These are phyloP conservation scores for Vespertilio murinus DNA, from an alignment of 2,797 vertebrate genomes.

Conservation along the genomic window DNA sequence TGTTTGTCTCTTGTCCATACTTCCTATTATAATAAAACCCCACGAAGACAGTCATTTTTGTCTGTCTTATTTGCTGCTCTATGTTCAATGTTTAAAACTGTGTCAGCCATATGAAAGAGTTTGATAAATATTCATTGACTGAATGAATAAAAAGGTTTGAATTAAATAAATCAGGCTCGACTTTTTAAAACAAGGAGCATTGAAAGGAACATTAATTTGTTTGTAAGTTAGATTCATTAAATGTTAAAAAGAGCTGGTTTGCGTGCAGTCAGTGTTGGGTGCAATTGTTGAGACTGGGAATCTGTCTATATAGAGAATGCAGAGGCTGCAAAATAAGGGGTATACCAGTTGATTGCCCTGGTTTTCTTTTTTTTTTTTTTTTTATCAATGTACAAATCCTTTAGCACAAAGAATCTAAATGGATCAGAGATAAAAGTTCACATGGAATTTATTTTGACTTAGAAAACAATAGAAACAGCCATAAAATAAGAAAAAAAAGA, in stretches of 20 bases:
- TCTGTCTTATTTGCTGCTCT: background rate
- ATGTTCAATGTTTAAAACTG: background rate
- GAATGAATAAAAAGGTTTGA: constrained; percentile 38
- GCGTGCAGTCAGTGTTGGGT: background rate
- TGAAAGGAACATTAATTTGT: constrained; percentile 50
- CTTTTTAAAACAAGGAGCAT: constrained; percentile 56
- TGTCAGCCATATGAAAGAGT: background rate
- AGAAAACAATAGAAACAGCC: constrained; percentile 29
- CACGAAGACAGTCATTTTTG: constrained; percentile 1
- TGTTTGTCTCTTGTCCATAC: constrained; percentile 13
- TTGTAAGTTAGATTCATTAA: constrained; percentile 50
- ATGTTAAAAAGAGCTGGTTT: constrained; percentile 23
- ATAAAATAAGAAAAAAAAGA: constrained; percentile 41
- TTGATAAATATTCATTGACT: constrained; percentile 58
- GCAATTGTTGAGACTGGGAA: background rate
- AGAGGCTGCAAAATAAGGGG: background rate
- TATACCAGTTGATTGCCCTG: accelerated
- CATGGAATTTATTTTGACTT: constrained; percentile 66
- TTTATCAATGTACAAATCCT: background rate
- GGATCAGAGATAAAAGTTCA: constrained; percentile 39
- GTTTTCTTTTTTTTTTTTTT: background rate
- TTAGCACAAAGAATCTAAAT: constrained; percentile 30
- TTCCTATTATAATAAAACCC: constrained; percentile 39
- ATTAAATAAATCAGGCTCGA: constrained; percentile 23
- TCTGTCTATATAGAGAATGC: background rate